Evolutionary conservation across 2,113 vertebrate species (phyloP).

Genomic region (Salvelinus sp.): DNA sequence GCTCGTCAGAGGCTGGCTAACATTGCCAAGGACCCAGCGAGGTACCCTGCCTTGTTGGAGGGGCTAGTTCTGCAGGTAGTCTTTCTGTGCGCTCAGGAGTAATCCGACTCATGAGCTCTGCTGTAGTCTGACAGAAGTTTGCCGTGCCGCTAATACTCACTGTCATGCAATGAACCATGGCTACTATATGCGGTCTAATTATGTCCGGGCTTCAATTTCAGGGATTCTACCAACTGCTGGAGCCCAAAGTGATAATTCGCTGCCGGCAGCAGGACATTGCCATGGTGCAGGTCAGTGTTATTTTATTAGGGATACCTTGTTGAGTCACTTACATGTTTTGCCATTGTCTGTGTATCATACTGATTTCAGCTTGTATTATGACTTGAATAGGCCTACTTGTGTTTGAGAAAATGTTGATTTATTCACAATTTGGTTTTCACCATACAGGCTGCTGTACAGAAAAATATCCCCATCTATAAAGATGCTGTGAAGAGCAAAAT

Average conservation of each 20-base stretch:
- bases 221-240: constrained; percentile 93
- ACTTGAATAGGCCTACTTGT: not conserved
- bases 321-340: not conserved
- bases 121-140: not conserved
- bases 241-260: constrained; percentile 82
- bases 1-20: constrained; percentile 83
- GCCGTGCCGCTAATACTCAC: not conserved
- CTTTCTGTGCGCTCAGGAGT: not conserved
- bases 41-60: constrained; percentile 84
- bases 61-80: constrained; percentile 91
- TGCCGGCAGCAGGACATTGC: constrained; percentile 87
- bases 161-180: not conserved
- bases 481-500: constrained; percentile 83
- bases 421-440: not conserved
- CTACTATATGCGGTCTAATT: not conserved
- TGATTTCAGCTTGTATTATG: not conserved
- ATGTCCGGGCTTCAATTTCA: constrained; percentile 44
- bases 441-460: constrained; percentile 82
- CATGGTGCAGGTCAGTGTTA: constrained; percentile 83
- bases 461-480: constrained; percentile 85
- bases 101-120: not conserved
- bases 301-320: not conserved
- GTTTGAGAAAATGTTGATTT: not conserved
- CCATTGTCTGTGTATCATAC: not conserved
- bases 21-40: constrained; percentile 81